These are phyloP conservation scores for Morelia viridis DNA, from an alignment of 2,797 vertebrate species.

Conservation along the genomic window DNA sequence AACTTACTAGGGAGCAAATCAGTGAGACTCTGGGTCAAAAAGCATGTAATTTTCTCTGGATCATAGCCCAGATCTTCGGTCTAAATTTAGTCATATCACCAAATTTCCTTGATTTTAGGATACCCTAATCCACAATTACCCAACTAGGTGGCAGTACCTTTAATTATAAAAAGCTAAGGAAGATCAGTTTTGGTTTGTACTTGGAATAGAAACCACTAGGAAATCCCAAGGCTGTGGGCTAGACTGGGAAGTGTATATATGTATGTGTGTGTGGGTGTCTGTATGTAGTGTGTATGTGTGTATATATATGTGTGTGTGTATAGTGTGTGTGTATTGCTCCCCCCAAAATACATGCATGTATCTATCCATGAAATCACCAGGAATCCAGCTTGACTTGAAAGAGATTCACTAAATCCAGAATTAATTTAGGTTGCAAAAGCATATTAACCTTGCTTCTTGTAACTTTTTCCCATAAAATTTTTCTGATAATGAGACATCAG, in stretches of 20 bases:
- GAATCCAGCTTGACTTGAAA: neutral
- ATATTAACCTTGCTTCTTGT: slow-evolving; percentile 30
- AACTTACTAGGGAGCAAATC: neutral
- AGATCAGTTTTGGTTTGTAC: neutral
- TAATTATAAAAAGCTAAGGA: neutral
- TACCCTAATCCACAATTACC: slow-evolving; percentile 33
- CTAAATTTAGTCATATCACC: neutral
- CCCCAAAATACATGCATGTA: neutral
- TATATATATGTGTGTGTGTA: too few relatives aligned
- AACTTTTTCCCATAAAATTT: neutral
- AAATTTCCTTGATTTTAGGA: neutral
- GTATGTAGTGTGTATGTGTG: too few relatives aligned
- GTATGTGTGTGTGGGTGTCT: too few relatives aligned
- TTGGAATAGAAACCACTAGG: neutral
- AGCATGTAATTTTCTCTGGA: neutral
- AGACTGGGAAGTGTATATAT: too few relatives aligned
- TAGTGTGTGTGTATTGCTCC: neutral
- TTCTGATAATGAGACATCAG: neutral
- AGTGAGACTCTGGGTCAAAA: neutral
- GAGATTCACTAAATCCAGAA: slow-evolving; percentile 13
- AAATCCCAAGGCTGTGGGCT: neutral
- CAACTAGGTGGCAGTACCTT: neutral
- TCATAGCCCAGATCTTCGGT: neutral
- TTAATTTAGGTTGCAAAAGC: slow-evolving; percentile 44
- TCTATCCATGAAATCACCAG: neutral